Conservation (phyloP, 2,888 invertebrate species). For the Thelaira solivaga region DNA sequence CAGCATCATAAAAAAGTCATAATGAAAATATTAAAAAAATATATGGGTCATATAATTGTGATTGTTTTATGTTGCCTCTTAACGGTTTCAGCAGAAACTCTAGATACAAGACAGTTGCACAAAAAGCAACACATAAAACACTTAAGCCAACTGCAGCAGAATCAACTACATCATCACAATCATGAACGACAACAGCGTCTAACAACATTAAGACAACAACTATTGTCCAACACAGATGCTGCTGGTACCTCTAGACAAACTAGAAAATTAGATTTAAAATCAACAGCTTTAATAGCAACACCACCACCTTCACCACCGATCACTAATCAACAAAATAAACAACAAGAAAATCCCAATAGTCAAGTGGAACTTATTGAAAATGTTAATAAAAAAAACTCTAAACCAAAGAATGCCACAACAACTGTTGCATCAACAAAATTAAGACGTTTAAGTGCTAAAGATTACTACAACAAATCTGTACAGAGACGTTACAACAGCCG, state of each 20-base stretch:
- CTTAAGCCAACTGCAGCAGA: slow-evolving; percentile 31
- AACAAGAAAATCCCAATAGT: slow-evolving; percentile 61
- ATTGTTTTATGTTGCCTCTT: slow-evolving; percentile 55
- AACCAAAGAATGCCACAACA: slow-evolving; percentile 60
- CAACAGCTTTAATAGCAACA: slow-evolving; percentile 44
- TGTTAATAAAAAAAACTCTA: slow-evolving; percentile 15
- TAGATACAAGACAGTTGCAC: slow-evolving; percentile 51
- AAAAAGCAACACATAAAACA: slow-evolving; percentile 48
- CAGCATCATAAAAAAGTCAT: slow-evolving; percentile 35
- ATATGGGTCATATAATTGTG: slow-evolving; percentile 51
- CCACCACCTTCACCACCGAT: slow-evolving; percentile 38
- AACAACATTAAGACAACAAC: slow-evolving; percentile 45
- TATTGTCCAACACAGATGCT: slow-evolving; percentile 13
- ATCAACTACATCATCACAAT: slow-evolving; percentile 43
- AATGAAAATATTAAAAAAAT: slow-evolving; percentile 48
- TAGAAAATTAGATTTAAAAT: slow-evolving; percentile 59
- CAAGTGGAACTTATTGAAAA: slow-evolving; percentile 66
- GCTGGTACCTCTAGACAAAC: slow-evolving; percentile 27
- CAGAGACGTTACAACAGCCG: slow-evolving; percentile 66
- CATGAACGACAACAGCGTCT: slow-evolving; percentile 45
- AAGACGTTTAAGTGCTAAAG: slow-evolving; percentile 66
- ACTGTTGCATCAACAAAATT: slow-evolving; percentile 59
- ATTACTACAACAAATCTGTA: slow-evolving; percentile 66
- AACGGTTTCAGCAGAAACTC: slow-evolving; percentile 52
- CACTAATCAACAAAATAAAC: not conserved